Percentiles rank a stretch among this genome's conserved stretches.
These are phyloP conservation scores for Nebria salina DNA, from an alignment of 2,888 invertebrate genomes.

Conservation along the genomic window DNA sequence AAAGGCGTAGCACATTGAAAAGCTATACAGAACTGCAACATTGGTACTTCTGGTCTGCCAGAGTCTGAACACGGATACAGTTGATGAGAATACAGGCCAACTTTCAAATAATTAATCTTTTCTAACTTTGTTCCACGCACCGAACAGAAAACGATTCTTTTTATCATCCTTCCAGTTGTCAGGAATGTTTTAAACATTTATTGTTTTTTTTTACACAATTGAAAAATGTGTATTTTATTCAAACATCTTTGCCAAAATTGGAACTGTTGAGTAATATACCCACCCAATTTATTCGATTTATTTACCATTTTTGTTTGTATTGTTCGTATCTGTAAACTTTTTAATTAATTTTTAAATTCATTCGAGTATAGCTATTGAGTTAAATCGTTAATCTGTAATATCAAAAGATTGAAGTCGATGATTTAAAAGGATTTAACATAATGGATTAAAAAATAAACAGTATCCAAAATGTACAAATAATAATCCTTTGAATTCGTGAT, in stretches of 20 bases:
- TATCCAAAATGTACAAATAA: no score
- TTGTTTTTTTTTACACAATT: not conserved
- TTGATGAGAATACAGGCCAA: conserved; percentile 47
- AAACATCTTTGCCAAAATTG: not conserved
- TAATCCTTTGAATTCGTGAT: no score
- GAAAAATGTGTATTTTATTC: not conserved
- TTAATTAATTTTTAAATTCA: no score
- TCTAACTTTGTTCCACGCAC: conserved; percentile 32
- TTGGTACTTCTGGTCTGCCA: conserved; percentile 24
- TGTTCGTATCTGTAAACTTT: no score
- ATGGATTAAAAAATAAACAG: no score
- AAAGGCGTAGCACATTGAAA: not conserved
- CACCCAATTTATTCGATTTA: no score
- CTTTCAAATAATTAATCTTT: conserved; percentile 47
- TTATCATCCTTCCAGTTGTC: conserved; percentile 32
- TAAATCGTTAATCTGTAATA: no score
- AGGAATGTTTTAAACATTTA: conserved; percentile 38
- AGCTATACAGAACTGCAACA: not conserved
- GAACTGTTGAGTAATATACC: not conserved
- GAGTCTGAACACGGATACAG: conserved; percentile 40
- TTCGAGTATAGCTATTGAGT: no score
- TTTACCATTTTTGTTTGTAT: no score
- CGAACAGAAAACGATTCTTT: conserved; percentile 21
- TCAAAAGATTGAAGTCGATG: no score
- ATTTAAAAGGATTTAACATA: no score